These are phyloP conservation scores for Tursiops truncatus DNA, from an alignment of 2,113 vertebrate species.

Conservation along the genomic window DNA sequence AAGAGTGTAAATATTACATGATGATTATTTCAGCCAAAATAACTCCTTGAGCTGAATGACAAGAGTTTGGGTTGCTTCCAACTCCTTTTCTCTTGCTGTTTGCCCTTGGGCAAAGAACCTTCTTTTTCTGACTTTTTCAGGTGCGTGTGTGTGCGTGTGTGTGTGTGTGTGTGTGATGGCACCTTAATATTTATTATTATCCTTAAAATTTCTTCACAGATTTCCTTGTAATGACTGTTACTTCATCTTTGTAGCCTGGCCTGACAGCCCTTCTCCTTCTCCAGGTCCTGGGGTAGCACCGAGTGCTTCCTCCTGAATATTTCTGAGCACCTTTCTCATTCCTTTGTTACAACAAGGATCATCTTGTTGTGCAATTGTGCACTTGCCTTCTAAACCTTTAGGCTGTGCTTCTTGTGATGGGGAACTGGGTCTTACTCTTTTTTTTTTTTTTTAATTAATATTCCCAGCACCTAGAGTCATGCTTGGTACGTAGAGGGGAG, in stretches of 20 bases:
- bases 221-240: not conserved
- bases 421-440: not conserved
- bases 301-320: not conserved
- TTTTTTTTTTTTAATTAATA: not conserved
- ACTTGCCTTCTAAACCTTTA: not conserved
- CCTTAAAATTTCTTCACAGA: not conserved
- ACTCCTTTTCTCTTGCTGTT: conserved; percentile 47
- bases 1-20: conserved; percentile 58
- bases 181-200: conserved; percentile 39
- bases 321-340: not conserved
- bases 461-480: not conserved
- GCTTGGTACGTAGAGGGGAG: not conserved
- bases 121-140: conserved; percentile 16
- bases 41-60: conserved; percentile 63
- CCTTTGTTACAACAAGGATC: not conserved
- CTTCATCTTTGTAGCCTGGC: not conserved
- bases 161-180: not conserved
- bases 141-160: not conserved
- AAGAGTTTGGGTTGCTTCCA: conserved; percentile 55
- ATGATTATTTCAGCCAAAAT: conserved; percentile 49
- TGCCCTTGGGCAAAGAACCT: conserved; percentile 68
- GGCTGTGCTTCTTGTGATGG: not conserved
- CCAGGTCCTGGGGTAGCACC: too few relatives aligned
- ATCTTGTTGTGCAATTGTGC: conserved; percentile 1
- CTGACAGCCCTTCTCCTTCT: not conserved